These are phyloP conservation scores for Chrysopilus asiliformis DNA, from an alignment of 2,888 invertebrate genomes.

Conservation along the genomic window DNA sequence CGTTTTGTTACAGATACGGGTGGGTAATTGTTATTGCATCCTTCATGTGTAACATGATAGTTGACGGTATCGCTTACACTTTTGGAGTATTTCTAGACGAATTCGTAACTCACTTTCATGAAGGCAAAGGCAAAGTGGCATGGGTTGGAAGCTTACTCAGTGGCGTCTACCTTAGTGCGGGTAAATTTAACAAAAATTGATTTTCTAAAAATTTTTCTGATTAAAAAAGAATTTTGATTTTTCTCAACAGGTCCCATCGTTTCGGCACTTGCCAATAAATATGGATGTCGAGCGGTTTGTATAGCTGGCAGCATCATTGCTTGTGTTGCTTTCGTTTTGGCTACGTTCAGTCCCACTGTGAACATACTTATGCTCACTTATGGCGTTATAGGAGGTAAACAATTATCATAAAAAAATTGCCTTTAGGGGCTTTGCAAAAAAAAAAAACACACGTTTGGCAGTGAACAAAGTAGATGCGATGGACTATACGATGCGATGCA, in stretches of 20 bases:
- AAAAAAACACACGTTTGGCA: too few species aligned
- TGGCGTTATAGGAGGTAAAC: slow-evolving; percentile 79
- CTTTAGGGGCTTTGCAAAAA: too few species aligned
- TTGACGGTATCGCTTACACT: slow-evolving; percentile 97
- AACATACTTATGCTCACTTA: slow-evolving; percentile 85
- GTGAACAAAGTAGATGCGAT: too few species aligned
- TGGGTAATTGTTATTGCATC: slow-evolving; percentile 93
- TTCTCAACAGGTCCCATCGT: slow-evolving; percentile 66
- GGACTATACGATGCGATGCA: too few species aligned
- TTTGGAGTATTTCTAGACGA: slow-evolving; percentile 86
- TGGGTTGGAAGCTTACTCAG: slow-evolving; percentile 92
- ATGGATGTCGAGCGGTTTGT: slow-evolving; percentile 87
- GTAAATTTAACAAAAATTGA: slow-evolving; percentile 35
- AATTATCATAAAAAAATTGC: too few species aligned
- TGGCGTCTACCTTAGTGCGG: slow-evolving; percentile 89
- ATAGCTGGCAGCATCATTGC: slow-evolving; percentile 82
- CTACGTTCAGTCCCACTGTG: slow-evolving; percentile 76
- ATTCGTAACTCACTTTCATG: slow-evolving; percentile 67
- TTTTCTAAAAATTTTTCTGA: neutral
- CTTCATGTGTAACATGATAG: slow-evolving; percentile 95
- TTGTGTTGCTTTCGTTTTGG: slow-evolving; percentile 69
- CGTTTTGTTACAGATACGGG: slow-evolving; percentile 48
- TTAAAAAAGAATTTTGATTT: slow-evolving; percentile 1
- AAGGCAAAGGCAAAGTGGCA: slow-evolving; percentile 76
- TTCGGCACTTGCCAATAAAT: slow-evolving; percentile 91